phyloP scores from a whole-genome alignment of 1,140 invertebrate genomes.

The Pogonus chalceus region DNA sequence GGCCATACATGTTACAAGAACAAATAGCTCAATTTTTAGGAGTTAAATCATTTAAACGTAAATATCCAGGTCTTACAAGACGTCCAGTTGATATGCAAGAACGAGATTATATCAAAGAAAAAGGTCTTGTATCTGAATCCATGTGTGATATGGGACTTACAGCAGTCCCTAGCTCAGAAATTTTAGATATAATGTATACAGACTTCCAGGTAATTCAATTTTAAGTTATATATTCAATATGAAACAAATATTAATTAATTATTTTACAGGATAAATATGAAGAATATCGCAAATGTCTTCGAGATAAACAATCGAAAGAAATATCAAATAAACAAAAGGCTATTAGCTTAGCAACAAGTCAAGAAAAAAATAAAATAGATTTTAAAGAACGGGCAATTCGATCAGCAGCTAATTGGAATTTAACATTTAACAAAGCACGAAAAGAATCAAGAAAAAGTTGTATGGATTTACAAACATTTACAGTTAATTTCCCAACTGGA shows the following conservation, averaged over 20 bases:
- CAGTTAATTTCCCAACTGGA: conserved; percentile 34
- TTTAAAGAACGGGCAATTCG: conserved; percentile 77
- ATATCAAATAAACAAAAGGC: conserved; percentile 58
- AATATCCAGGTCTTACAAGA: conserved; percentile 83
- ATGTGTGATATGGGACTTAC: conserved; percentile 92
- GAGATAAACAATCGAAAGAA: conserved; percentile 67
- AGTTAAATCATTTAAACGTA: conserved; percentile 90
- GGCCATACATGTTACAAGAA: conserved; percentile 77
- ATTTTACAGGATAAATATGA: conserved; percentile 67
- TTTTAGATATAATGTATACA: conserved; percentile 87
- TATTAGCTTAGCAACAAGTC: conserved; percentile 27
- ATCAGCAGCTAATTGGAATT: conserved; percentile 82
- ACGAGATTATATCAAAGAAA: conserved; percentile 70
- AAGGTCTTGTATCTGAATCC: conserved; percentile 77
- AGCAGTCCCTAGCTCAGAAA: conserved; percentile 80
- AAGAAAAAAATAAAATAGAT: conserved; percentile 46
- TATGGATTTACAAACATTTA: conserved; percentile 61
- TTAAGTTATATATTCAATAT: not conserved
- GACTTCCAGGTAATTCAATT: conserved; percentile 60
- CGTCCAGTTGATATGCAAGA: conserved; percentile 82
- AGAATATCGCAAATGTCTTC: conserved; percentile 75
- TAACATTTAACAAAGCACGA: conserved; percentile 66
- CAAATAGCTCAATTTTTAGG: conserved; percentile 86
- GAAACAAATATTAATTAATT: not conserved
- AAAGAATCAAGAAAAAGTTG: conserved; percentile 56